phyloP scores from a whole-genome alignment of 2,888 invertebrate species.

The Junonia oenone region DNA sequence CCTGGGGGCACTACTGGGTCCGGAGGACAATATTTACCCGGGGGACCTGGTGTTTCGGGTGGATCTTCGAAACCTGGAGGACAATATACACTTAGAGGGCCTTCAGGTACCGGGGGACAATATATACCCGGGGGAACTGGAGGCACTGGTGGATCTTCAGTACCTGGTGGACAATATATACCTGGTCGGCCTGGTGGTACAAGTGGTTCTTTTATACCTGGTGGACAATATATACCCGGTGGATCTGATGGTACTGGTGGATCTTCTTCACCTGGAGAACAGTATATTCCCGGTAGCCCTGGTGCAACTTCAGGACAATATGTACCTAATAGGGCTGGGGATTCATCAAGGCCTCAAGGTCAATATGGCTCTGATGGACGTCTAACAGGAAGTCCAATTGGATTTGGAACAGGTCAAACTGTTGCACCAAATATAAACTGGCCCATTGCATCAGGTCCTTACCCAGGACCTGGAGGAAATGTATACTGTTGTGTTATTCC shows the following conservation, averaged over 20 bases:
- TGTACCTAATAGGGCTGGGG: slow-evolving; percentile 1
- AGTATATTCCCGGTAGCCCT: slow-evolving; percentile 8
- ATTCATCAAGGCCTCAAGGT: slow-evolving; percentile 11
- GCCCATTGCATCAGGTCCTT: slow-evolving; percentile 28
- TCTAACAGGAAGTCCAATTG: neutral
- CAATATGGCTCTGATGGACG: slow-evolving; percentile 8
- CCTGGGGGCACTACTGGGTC: neutral
- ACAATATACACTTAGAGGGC: slow-evolving; percentile 12
- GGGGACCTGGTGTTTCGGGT: too few relatives aligned
- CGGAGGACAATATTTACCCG: neutral
- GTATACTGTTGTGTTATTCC: slow-evolving; percentile 28
- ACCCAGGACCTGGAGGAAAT: neutral
- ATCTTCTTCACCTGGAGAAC: slow-evolving; percentile 7
- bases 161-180: slow-evolving; percentile 16
- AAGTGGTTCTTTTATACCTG: slow-evolving; percentile 19
- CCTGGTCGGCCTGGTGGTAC: too few relatives aligned
- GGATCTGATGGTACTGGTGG: slow-evolving; percentile 2
- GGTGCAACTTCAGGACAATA: slow-evolving; percentile 10
- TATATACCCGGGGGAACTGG: slow-evolving; percentile 2
- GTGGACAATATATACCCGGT: slow-evolving; percentile 11
- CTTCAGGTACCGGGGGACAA: slow-evolving; percentile 1
- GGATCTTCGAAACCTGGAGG: slow-evolving; percentile 12
- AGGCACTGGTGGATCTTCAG: slow-evolving; percentile 18
- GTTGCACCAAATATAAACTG: slow-evolving; percentile 18
- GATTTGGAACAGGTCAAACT: slow-evolving; percentile 8